Conservation (phyloP, 2,797 vertebrate genomes). For the Brotula barbata region DNA sequence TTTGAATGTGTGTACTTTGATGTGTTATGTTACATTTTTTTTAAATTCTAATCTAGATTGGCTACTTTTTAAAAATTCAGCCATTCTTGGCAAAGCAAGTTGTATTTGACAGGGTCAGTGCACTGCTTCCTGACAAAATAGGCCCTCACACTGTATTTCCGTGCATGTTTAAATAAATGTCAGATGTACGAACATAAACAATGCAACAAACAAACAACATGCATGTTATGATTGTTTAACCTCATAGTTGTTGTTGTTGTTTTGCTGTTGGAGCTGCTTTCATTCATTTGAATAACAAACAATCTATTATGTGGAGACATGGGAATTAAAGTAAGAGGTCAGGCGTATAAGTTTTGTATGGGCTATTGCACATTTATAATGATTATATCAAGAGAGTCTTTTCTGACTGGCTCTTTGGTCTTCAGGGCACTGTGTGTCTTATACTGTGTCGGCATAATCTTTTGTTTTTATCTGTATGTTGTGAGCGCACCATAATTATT, state of each 20-base stretch:
- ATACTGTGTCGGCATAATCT: neutral
- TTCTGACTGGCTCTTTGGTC: neutral
- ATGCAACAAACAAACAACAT: neutral
- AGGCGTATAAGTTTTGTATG: slow-evolving; percentile 52
- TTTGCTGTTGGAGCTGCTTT: slow-evolving; percentile 25
- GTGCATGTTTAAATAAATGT: neutral
- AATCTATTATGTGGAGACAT: slow-evolving; percentile 36
- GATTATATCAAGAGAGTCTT: slow-evolving; percentile 34
- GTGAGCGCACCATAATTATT: no score
- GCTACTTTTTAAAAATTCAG: no score
- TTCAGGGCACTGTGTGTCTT: slow-evolving; percentile 12
- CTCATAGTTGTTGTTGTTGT: neutral
- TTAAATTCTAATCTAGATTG: no score
- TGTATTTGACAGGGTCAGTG: no score
- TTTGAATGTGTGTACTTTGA: neutral
- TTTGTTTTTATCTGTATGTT: neutral
- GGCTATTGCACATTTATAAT: slow-evolving; percentile 69
- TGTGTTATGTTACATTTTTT: no score
- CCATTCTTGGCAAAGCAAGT: no score
- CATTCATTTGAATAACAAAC: slow-evolving; percentile 47
- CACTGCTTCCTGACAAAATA: no score
- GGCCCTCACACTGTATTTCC: neutral
- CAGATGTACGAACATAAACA: neutral
- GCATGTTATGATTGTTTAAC: neutral
- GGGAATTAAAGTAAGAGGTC: slow-evolving; percentile 35